A percentile compares a stretch with the other conserved stretches of the same genome.
Evolutionary conservation across 1,140 invertebrate species (phyloP).

Genomic region (Tetragonula clypearis): DNA sequence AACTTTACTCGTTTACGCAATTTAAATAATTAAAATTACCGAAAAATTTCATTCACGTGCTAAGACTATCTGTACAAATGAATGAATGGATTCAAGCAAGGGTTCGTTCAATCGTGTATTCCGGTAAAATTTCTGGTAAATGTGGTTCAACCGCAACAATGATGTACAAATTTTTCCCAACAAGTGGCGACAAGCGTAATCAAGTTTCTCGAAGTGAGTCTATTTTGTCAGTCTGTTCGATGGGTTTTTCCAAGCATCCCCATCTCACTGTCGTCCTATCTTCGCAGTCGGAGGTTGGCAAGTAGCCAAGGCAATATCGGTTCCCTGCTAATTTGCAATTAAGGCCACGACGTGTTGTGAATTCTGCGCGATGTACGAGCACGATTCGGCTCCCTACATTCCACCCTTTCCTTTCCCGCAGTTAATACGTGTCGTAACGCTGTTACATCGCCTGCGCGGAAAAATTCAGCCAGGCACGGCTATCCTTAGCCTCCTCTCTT

Average conservation of each 20-base stretch:
- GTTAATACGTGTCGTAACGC: background rate
- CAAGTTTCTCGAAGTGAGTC: background rate
- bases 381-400: constrained; percentile 16
- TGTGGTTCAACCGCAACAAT: too few relatives aligned
- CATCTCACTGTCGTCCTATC: background rate
- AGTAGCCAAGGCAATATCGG: constrained; percentile 56
- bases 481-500: rapidly evolving
- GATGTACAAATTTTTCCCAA: background rate
- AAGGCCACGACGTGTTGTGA: constrained; percentile 58
- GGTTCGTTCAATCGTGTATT: too few relatives aligned
- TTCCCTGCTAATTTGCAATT: constrained; percentile 63
- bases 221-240: background rate
- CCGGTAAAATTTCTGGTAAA: too few relatives aligned
- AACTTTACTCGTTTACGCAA: too few relatives aligned
- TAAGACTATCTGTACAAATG: too few relatives aligned
- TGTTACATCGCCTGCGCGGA: background rate
- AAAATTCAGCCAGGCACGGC: background rate
- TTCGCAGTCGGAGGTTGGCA: constrained; percentile 41
- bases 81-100: too few relatives aligned
- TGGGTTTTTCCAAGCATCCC: constrained; percentile 6
- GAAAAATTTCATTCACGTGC: too few relatives aligned
- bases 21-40: too few relatives aligned
- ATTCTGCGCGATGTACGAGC: constrained; percentile 37
- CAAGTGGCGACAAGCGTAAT: background rate
- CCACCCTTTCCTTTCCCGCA: background rate